These are phyloP conservation scores for Argynnis bischoffii DNA, from an alignment of 2,888 invertebrate genomes.

Conservation along the genomic window DNA sequence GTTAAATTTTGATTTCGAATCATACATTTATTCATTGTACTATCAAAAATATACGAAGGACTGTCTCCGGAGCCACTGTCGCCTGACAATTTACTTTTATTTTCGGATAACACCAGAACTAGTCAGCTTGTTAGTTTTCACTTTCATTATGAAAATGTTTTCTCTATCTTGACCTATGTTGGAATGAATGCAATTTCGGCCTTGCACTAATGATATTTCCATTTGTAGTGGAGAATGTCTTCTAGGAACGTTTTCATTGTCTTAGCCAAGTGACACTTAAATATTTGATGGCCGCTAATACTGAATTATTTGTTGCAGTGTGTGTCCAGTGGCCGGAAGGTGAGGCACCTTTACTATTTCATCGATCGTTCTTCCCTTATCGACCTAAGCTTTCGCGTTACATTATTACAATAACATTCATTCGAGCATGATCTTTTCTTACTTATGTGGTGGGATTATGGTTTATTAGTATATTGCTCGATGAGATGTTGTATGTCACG, in stretches of 20 bases:
- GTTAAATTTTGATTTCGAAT: too few species aligned
- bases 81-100: constrained; percentile 55
- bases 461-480: constrained; percentile 70
- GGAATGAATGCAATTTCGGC: constrained; percentile 68
- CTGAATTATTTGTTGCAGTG: constrained; percentile 86
- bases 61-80: constrained; percentile 67
- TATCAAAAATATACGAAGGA: constrained; percentile 37
- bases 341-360: constrained; percentile 72
- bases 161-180: constrained; percentile 59
- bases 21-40: too few species aligned
- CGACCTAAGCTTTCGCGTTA: constrained; percentile 68
- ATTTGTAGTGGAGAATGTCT: constrained; percentile 75
- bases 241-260: constrained; percentile 66
- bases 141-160: constrained; percentile 53
- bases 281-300: constrained; percentile 25
- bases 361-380: constrained; percentile 50
- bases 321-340: constrained; percentile 96
- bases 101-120: constrained; percentile 60
- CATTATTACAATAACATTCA: constrained; percentile 73
- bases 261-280: constrained; percentile 48
- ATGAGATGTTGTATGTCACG: constrained; percentile 60
- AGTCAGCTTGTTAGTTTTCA: constrained; percentile 67
- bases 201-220: constrained; percentile 69
- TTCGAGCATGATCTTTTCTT: constrained; percentile 75
- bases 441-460: constrained; percentile 73